Evolutionary conservation across 2,113 vertebrate genomes (phyloP), one percentile per base, ranked within the genome.

Genomic region (Mixornis gularis): DNA sequence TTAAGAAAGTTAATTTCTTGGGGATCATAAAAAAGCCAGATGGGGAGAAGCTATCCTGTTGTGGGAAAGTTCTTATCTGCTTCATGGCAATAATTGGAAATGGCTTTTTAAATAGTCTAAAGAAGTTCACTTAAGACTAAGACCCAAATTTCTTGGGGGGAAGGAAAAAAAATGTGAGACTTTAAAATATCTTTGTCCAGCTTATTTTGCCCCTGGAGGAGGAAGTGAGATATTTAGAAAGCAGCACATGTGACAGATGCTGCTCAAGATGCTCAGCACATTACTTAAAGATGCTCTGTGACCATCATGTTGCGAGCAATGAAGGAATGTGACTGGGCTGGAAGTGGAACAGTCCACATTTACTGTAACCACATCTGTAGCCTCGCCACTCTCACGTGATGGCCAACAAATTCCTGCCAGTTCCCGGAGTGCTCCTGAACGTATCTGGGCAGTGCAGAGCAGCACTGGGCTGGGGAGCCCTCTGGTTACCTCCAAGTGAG

Each of bases 261-360:
- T 93, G 89, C 41, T 87, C 80, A 90, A 87, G 84, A 90, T 95
- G 84, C 91, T 90, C 59, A 92, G 46, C 79, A 83, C 76, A 52
- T 80, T 93, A 94, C 64, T 93, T 53, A 82, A 55, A 87, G 91
- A 87, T 68, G 89, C 70, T 93, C 81, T 73, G 70, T 85, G 79
- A 64, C 91, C 68, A 16, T 95, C 52, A 6, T 63, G 74, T 79
- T 92, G 43, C 10, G 17, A 91, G 88, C 26, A 77, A 63, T 77
- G 52, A 77, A 94, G 70, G 59, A 65, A 89, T 77, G 63, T 56
- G 78, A 55, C 80, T 21, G 66, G 26, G 71, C 16, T 90, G 70
- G 73, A 36, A 92, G 44, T 80, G 43, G 69, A 93, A 18, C 24
- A 27, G 64, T 55, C 74, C 87, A 73, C 74, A 70, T 85, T 77